These are phyloP conservation scores for Oscheius sp. DNA, from an alignment of 2,888 invertebrate species.

Conservation along the genomic window DNA sequence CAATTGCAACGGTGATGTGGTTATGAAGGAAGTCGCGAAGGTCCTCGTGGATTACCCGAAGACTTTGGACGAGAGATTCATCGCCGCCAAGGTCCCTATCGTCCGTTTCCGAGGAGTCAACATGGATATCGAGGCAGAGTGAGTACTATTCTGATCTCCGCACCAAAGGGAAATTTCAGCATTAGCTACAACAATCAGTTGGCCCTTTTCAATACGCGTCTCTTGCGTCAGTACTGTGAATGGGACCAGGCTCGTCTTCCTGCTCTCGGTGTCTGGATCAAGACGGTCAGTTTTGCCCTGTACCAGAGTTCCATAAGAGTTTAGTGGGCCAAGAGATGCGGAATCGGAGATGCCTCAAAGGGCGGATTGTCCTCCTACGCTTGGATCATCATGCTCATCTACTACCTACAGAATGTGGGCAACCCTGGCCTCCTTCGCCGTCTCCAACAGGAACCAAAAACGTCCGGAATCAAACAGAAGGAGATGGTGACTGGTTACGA, in stretches of 20 bases:
- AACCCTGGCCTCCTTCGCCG: constrained; percentile 78
- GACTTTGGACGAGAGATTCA: constrained; percentile 67
- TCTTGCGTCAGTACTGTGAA: constrained; percentile 77
- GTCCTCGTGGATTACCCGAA: constrained; percentile 55
- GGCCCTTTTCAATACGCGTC: constrained; percentile 78
- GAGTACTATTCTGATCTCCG: neutral
- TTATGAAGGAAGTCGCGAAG: constrained; percentile 58
- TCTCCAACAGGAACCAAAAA: constrained; percentile 74
- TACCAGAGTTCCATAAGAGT: neutral
- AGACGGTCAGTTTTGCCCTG: constrained; percentile 38
- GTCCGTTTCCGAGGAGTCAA: constrained; percentile 76
- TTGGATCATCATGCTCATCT: constrained; percentile 79
- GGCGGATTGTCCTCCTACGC: constrained; percentile 80
- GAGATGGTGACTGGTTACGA: constrained; percentile 52
- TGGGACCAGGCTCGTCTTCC: constrained; percentile 74
- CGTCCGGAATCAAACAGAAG: constrained; percentile 38
- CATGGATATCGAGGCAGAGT: constrained; percentile 58
- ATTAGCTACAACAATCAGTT: constrained; percentile 79
- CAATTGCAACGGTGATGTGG: constrained; percentile 43
- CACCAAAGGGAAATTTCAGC: constrained; percentile 43
- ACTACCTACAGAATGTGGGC: constrained; percentile 77
- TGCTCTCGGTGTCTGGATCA: constrained; percentile 62
- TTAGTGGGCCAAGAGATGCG: constrained; percentile 54
- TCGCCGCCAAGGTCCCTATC: constrained; percentile 79
- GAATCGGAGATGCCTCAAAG: constrained; percentile 78